Base-by-base conservation (phyloP, 2,797 vertebrate genomes). In the Aldrovandia affinis region DNA sequence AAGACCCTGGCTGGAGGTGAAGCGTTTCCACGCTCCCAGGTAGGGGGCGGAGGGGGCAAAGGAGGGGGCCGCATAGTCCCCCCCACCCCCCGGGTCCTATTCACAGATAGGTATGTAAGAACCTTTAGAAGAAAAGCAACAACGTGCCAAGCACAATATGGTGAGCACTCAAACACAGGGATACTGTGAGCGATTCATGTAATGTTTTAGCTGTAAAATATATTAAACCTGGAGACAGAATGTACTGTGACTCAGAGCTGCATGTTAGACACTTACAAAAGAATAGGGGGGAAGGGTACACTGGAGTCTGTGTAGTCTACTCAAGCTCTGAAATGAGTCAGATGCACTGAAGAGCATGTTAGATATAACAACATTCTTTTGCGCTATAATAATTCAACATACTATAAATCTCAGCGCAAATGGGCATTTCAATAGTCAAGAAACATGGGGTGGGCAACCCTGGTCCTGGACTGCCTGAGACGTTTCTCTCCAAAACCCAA, bases 61-160 rank as follows among this genome's bases (percentile, higher is more conserved):
- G 20, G 36, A 22, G 50, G 82, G 25, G 30, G 70, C 52, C 14
- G 7, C 57, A 25, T 50, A 77, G 57, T 47, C 25, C 54, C 7
- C 75, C 52, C 30, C 39, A 84, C 39, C n/a, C n/a, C n/a, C n/a
- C n/a, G n/a, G n/a, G n/a, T 77, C 39, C 5, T 81, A 22, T 54
- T 75, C 44, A 68, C 39, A 22, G 36, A 50, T 75, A 79, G 81
- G 91, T 91, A 92, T 83, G 83, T 88, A 91, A 90, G 78, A 84
- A 59, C 65, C 15, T 87, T 83, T 84, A 14, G 52, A 77, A 77
- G 73, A 47, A 47, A 77, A 25, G 25, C 73, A 77, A 25, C 22
- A 47, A 77, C 8, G 73, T 77, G 73, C 73, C 39, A 77, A 77
- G 68, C 1, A 20, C 80, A 59, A 81, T 8, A 81, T 79, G 81